phyloP scores from a whole-genome alignment of 2,888 invertebrate species.

The Pristionchus fissidentatus region DNA sequence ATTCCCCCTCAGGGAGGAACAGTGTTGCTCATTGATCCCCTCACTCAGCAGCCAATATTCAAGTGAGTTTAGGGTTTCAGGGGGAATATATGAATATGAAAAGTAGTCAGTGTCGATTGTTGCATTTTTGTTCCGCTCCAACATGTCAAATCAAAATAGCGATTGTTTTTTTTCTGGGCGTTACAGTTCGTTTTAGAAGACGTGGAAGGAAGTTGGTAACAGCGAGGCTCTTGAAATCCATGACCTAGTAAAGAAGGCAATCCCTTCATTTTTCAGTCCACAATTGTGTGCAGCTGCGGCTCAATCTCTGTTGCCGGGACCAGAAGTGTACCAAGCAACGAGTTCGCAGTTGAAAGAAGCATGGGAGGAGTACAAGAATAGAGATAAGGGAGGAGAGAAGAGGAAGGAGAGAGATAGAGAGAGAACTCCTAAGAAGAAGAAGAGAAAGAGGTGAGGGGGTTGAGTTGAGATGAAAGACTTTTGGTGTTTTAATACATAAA shows the following conservation, averaged over 20 bases:
- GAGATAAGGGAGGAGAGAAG: slow-evolving; percentile 30
- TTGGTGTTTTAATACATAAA: no score
- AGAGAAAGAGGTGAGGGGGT: slow-evolving; percentile 27
- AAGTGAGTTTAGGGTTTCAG: slow-evolving; percentile 11
- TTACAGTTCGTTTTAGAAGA: no score
- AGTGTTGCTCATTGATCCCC: slow-evolving; percentile 18
- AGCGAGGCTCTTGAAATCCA: no score
- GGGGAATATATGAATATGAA: background rate
- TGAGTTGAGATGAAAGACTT: no score
- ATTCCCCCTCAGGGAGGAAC: slow-evolving; percentile 10
- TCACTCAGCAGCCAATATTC: slow-evolving; percentile 45
- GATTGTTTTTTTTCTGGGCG: no score
- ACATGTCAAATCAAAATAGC: no score
- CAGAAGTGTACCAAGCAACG: slow-evolving; percentile 44
- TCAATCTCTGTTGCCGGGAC: background rate
- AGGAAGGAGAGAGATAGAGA: slow-evolving; percentile 4
- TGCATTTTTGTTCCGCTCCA: no score
- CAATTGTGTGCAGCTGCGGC: background rate
- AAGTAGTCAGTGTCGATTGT: no score
- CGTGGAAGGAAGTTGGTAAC: no score
- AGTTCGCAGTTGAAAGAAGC: slow-evolving; percentile 29
- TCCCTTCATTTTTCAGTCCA: slow-evolving; percentile 21
- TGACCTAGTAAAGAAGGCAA: no score
- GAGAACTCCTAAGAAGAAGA: slow-evolving; percentile 32
- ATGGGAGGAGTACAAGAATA: slow-evolving; percentile 50